These are phyloP conservation scores for Musca domestica DNA, from an alignment of 1,140 invertebrate genomes.

Conservation along the genomic window DNA sequence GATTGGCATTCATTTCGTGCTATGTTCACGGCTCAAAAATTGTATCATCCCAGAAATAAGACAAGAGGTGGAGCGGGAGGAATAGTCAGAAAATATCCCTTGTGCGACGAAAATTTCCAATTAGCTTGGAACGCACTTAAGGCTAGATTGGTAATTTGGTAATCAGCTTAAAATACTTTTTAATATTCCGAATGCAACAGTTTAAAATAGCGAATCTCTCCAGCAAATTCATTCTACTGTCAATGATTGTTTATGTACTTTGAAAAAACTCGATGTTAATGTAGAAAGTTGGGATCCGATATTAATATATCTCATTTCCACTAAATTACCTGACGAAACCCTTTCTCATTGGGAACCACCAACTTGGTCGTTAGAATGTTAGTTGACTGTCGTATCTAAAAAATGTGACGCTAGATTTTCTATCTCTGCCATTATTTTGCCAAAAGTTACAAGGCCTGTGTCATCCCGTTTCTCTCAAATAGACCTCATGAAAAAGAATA, in stretches of 20 bases:
- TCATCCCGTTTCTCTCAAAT: neutral
- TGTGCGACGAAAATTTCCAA: neutral
- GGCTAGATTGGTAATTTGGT: neutral
- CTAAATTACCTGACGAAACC: slow-evolving; percentile 4
- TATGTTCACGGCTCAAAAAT: slow-evolving; percentile 12
- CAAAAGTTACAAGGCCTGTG: neutral
- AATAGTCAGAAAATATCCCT: neutral
- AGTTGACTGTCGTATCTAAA: no score
- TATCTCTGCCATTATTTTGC: no score
- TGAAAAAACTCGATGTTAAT: neutral
- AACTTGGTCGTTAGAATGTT: neutral
- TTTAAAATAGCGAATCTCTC: neutral
- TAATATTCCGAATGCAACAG: neutral
- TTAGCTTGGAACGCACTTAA: neutral
- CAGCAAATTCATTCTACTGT: neutral
- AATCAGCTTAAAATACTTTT: neutral
- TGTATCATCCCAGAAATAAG: neutral
- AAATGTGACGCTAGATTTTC: no score
- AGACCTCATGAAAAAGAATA: neutral
- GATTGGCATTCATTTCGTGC: slow-evolving; percentile 13
- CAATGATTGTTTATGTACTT: neutral
- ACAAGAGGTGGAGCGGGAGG: neutral
- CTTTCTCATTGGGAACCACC: slow-evolving; percentile 7
- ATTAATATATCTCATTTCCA: neutral
- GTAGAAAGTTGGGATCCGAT: slow-evolving; percentile 6